These are phyloP conservation scores for Dendronephthya gigantea DNA, from an alignment of 64 coral and sea anemone genomes.

Conservation along the genomic window DNA sequence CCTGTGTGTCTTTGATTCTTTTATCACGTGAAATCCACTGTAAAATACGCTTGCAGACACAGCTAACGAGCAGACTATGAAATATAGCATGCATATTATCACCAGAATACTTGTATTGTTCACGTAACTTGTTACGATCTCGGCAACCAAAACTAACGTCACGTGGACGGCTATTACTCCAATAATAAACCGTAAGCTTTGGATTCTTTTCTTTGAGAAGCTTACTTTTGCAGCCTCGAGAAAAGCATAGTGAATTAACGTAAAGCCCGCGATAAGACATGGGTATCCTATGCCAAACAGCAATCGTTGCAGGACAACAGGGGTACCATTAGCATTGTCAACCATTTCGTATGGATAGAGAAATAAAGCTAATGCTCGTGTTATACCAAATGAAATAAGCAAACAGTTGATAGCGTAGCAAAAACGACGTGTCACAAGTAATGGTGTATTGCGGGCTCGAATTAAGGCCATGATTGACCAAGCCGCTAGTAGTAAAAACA, in stretches of 20 bases:
- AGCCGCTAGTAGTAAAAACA: neutral
- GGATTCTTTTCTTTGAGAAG: neutral
- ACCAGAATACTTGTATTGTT: neutral
- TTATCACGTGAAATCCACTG: neutral
- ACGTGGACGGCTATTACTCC: neutral
- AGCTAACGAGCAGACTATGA: neutral
- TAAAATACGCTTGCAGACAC: neutral
- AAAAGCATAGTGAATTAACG: neutral
- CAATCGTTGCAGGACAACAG: neutral
- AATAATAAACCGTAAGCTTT: neutral
- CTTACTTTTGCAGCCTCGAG: neutral
- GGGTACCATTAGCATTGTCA: neutral
- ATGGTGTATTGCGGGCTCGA: neutral
- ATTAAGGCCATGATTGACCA: neutral
- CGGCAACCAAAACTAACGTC: neutral
- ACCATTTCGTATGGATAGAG: constrained; percentile 1
- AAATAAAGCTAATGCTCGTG: neutral
- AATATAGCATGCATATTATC: neutral
- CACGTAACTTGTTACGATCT: neutral
- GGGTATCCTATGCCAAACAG: constrained; percentile 5
- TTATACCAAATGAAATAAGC: neutral
- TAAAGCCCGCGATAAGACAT: constrained; percentile 9
- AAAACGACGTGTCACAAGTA: constrained; percentile 3
- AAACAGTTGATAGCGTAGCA: neutral
- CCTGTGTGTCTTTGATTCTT: neutral